phyloP scores from a whole-genome alignment of 2,797 vertebrate species.

The Xiphophorus birchmanni region DNA sequence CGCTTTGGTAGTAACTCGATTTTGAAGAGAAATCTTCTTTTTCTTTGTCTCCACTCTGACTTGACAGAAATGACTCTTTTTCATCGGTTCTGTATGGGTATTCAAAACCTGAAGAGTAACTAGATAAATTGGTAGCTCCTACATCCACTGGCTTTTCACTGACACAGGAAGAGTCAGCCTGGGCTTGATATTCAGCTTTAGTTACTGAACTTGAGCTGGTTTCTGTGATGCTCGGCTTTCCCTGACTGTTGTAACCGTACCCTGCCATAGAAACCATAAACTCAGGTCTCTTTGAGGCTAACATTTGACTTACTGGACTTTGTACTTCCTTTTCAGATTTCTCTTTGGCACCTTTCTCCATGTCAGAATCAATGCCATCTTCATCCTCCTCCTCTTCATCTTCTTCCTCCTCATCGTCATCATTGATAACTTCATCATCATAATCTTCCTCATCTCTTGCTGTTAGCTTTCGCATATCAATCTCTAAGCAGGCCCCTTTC shows the following conservation, averaged over 20 bases:
- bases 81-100: slow-evolving; percentile 61
- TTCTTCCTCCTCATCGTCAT: slow-evolving; percentile 72
- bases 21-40: slow-evolving; percentile 65
- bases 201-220: slow-evolving; percentile 27
- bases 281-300: slow-evolving; percentile 61
- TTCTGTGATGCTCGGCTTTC: slow-evolving; percentile 48
- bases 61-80: slow-evolving; percentile 63
- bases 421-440: slow-evolving; percentile 73
- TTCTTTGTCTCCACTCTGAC: slow-evolving; percentile 47
- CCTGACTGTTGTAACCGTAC: slow-evolving; percentile 70
- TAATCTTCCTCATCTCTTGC: slow-evolving; percentile 82
- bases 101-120: slow-evolving; percentile 71
- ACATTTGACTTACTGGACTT: slow-evolving; percentile 62
- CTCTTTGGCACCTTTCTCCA: slow-evolving; percentile 92
- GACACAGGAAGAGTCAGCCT: slow-evolving; percentile 41
- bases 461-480: slow-evolving; percentile 78
- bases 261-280: slow-evolving; percentile 73
- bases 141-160: slow-evolving; percentile 54
- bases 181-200: slow-evolving; percentile 49
- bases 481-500: slow-evolving; percentile 72
- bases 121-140: slow-evolving; percentile 54
- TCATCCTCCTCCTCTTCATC: slow-evolving; percentile 75
- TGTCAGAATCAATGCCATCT: slow-evolving; percentile 82
- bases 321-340: slow-evolving; percentile 88
- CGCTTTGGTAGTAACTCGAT: slow-evolving; percentile 64